These are phyloP conservation scores for Hyposoter didymator DNA, from an alignment of 2,888 invertebrate genomes.

Conservation along the genomic window DNA sequence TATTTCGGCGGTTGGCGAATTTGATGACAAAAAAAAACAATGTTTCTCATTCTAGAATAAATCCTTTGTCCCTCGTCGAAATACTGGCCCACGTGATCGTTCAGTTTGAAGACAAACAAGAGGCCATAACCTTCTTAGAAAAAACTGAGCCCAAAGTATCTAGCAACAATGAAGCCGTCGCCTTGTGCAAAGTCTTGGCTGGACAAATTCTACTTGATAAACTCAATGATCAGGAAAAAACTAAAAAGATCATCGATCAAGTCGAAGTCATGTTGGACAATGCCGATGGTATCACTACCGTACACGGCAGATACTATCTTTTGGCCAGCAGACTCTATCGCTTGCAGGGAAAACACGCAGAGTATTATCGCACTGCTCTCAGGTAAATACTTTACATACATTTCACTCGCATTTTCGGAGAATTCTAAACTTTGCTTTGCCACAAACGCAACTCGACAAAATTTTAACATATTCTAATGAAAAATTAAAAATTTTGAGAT, in stretches of 20 bases:
- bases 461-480: not conserved
- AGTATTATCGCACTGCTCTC: constrained; percentile 97
- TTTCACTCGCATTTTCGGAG: not conserved
- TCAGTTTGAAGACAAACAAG: constrained; percentile 92
- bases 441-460: not conserved
- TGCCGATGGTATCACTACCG: constrained; percentile 96
- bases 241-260: constrained; percentile 94
- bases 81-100: constrained; percentile 91
- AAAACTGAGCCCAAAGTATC: constrained; percentile 95
- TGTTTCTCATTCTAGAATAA: constrained; percentile 88
- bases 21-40: not conserved
- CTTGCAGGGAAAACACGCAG: constrained; percentile 94
- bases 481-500: too few species aligned
- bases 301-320: constrained; percentile 97
- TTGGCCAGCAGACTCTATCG: constrained; percentile 96
- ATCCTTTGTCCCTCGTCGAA: constrained; percentile 96
- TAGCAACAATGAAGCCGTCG: constrained; percentile 93
- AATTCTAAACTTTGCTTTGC: not conserved
- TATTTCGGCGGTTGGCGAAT: not conserved
- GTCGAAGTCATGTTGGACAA: constrained; percentile 94
- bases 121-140: constrained; percentile 94
- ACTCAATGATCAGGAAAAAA: constrained; percentile 90
- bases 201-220: constrained; percentile 93
- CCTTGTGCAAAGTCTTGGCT: constrained; percentile 94
- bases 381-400: constrained; percentile 85